Conservation (phyloP, 2,888 invertebrate genomes). For the Amphipoea oculea region DNA sequence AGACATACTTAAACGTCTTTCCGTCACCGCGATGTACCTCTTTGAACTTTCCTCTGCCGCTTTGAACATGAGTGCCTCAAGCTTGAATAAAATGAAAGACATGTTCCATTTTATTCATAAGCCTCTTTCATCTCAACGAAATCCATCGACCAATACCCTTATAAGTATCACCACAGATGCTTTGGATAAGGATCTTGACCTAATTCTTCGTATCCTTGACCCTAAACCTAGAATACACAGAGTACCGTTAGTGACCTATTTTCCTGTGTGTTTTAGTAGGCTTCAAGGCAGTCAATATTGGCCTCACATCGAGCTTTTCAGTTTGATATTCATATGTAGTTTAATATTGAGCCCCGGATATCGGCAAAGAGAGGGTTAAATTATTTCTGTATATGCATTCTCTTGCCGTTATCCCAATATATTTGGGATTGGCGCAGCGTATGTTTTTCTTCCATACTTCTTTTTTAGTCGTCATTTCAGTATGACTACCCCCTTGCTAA, state of each 20-base stretch:
- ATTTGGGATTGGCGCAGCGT: background rate
- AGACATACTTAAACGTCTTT: background rate
- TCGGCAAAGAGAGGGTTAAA: background rate
- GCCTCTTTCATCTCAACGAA: conserved; percentile 2
- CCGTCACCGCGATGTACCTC: background rate
- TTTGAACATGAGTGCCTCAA: background rate
- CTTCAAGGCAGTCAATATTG: conserved; percentile 23
- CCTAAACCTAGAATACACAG: background rate
- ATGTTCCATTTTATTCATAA: conserved; percentile 3
- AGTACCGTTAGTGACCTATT: conserved; percentile 37
- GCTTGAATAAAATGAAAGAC: background rate
- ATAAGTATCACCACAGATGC: background rate
- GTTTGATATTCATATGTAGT: conserved; percentile 7
- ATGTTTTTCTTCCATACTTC: background rate
- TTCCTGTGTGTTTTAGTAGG: conserved; percentile 31
- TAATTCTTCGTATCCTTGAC: conserved; percentile 40
- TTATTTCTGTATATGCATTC: background rate
- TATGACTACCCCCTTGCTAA: background rate
- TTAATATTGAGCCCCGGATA: background rate
- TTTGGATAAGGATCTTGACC: conserved; percentile 16
- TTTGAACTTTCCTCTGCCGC: background rate
- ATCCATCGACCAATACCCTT: background rate
- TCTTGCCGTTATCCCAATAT: background rate
- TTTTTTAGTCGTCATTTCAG: background rate
- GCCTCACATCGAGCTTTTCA: background rate